Conservation (phyloP, 2,888 invertebrate species). For the Tolmerus cingulatus region DNA sequence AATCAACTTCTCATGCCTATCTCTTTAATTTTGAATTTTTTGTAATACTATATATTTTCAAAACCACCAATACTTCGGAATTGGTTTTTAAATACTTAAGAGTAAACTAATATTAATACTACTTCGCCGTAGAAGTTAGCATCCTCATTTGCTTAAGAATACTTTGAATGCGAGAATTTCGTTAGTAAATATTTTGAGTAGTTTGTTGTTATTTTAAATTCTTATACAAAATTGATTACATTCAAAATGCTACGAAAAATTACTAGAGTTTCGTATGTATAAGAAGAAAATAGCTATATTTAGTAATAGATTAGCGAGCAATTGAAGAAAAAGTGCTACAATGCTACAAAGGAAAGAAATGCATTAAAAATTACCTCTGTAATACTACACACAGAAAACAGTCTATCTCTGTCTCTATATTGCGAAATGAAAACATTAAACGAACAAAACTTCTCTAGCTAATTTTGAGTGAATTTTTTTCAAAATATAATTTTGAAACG, state of each 20-base stretch:
- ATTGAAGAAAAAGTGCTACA: background rate
- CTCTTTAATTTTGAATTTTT: background rate
- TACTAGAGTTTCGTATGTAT: background rate
- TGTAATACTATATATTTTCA: background rate
- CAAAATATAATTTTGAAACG: background rate
- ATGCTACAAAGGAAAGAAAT: background rate
- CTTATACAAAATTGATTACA: background rate
- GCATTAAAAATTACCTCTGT: constrained; percentile 17
- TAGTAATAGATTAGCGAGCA: background rate
- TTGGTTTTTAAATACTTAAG: background rate
- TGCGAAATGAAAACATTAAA: background rate
- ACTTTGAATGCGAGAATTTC: too few relatives aligned
- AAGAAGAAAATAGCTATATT: background rate
- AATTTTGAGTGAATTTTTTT: background rate
- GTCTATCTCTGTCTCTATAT: background rate
- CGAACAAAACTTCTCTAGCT: background rate
- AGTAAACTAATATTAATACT: too few relatives aligned
- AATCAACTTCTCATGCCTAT: background rate
- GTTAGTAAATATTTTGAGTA: too few relatives aligned
- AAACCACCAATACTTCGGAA: background rate
- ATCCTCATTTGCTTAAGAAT: too few relatives aligned
- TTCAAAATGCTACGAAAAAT: background rate
- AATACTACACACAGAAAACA: constrained; percentile 34
- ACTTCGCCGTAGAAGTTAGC: too few relatives aligned
- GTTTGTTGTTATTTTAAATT: too few relatives aligned